These are phyloP conservation scores for Pheosia tremula DNA, from an alignment of 2,888 invertebrate species.

Conservation along the genomic window DNA sequence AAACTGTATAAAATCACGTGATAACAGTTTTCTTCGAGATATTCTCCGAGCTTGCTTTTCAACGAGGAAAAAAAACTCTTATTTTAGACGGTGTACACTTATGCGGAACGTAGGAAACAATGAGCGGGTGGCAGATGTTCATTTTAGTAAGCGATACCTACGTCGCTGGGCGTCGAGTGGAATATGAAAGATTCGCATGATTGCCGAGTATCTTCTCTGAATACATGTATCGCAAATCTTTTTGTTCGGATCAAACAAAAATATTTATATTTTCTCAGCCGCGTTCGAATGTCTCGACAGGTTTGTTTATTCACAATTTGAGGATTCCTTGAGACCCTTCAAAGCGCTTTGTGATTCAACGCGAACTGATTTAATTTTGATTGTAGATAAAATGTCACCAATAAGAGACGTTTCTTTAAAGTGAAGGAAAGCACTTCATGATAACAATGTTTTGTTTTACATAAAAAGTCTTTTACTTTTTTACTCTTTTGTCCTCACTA, in stretches of 20 bases:
- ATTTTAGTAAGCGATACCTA: slow-evolving; percentile 64
- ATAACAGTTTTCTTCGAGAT: slow-evolving; percentile 13
- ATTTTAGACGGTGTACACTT: slow-evolving; percentile 50
- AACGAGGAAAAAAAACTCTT: slow-evolving; percentile 43
- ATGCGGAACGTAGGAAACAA: slow-evolving; percentile 58
- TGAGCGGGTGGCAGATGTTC: slow-evolving; percentile 64
- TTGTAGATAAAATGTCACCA: slow-evolving; percentile 47
- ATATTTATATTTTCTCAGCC: slow-evolving; percentile 62
- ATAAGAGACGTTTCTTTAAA: neutral
- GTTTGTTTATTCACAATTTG: slow-evolving; percentile 66
- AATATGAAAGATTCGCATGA: slow-evolving; percentile 55
- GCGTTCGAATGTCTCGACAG: slow-evolving; percentile 44
- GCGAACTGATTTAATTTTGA: slow-evolving; percentile 57
- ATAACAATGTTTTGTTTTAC: no score
- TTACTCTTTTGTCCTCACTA: no score
- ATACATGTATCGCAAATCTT: slow-evolving; percentile 46
- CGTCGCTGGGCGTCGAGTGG: slow-evolving; percentile 42
- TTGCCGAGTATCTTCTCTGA: slow-evolving; percentile 54
- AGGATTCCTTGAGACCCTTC: slow-evolving; percentile 48
- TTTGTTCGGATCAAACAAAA: slow-evolving; percentile 59
- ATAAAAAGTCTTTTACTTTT: no score
- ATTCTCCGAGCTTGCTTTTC: slow-evolving; percentile 20
- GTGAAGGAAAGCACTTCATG: neutral
- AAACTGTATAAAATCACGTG: neutral
- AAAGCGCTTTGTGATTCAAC: slow-evolving; percentile 50